Evolutionary conservation across 2,797 vertebrate species (phyloP).

Genomic region (Podargus strigoides): DNA sequence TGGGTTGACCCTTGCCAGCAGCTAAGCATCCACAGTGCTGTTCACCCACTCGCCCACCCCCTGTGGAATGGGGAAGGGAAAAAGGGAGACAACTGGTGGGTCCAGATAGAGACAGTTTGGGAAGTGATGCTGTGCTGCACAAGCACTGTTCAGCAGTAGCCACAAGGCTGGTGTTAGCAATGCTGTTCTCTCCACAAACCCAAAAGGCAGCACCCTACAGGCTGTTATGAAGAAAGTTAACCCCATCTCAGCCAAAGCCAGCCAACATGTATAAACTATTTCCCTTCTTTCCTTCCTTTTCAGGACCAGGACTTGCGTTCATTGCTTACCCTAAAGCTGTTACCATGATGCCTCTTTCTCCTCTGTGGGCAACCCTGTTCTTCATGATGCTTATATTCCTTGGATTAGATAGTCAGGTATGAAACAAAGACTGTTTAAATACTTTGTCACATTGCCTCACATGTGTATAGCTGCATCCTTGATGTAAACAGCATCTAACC

Average conservation of each 20-base stretch:
- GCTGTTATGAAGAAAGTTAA: not conserved
- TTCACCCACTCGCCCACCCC: too few relatives aligned
- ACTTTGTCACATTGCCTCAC: not conserved
- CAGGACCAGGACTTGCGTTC: conserved; percentile 94
- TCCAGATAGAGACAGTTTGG: not conserved
- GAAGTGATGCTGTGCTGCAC: not conserved
- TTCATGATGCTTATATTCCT: conserved; percentile 99
- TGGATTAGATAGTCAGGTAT: conserved; percentile 96
- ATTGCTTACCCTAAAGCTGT: conserved; percentile 98
- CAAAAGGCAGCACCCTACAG: not conserved
- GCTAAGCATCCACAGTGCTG: not conserved
- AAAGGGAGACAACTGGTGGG: not conserved
- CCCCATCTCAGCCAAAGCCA: not conserved
- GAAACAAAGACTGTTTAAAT: not conserved
- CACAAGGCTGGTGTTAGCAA: not conserved
- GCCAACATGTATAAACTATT: not conserved
- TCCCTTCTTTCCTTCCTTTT: not conserved
- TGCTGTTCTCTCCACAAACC: not conserved
- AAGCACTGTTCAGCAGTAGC: not conserved
- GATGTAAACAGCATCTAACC: not conserved
- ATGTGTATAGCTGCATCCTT: not conserved
- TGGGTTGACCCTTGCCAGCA: not conserved
- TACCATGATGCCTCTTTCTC: conserved; percentile 98
- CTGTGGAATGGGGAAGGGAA: not conserved
- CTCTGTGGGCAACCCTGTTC: conserved; percentile 94